Conservation (phyloP, 2,113 vertebrate species). For the Hoplias malabaricus region DNA sequence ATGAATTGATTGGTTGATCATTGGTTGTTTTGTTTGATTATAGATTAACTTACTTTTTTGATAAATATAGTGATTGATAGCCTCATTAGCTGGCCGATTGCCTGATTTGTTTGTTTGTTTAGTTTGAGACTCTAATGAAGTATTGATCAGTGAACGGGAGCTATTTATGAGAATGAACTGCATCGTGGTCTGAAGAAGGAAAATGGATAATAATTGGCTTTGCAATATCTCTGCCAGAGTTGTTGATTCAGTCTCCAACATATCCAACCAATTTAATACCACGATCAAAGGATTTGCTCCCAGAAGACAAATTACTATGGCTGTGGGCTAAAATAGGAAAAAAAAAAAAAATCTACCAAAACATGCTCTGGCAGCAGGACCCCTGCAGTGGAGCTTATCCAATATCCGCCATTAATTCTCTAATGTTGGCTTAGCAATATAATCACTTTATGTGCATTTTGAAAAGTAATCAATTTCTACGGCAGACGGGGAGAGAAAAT, state of each 20-base stretch:
- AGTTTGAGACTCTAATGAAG: not conserved
- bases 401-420: slow-evolving; percentile 2
- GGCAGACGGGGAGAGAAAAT: slow-evolving; percentile 21
- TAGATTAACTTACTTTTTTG: not conserved
- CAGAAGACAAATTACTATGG: not conserved
- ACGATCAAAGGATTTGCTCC: not conserved
- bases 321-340: not conserved
- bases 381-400: slow-evolving; percentile 1
- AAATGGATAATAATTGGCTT: not conserved
- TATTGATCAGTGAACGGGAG: not conserved
- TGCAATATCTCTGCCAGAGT: not conserved
- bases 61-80: not conserved
- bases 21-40: not conserved
- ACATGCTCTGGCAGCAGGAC: not conserved
- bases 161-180: not conserved
- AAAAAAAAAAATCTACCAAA: not conserved
- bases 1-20: not conserved
- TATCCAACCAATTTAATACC: not conserved
- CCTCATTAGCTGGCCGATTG: not conserved
- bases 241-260: not conserved
- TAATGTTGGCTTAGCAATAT: slow-evolving; percentile 47
- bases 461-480: slow-evolving; percentile 56
- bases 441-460: slow-evolving; percentile 54
- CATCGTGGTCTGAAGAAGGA: not conserved
- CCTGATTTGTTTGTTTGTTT: not conserved